These are phyloP conservation scores for Gorsachius magnificus DNA, from an alignment of 2,797 vertebrate species.

Conservation along the genomic window DNA sequence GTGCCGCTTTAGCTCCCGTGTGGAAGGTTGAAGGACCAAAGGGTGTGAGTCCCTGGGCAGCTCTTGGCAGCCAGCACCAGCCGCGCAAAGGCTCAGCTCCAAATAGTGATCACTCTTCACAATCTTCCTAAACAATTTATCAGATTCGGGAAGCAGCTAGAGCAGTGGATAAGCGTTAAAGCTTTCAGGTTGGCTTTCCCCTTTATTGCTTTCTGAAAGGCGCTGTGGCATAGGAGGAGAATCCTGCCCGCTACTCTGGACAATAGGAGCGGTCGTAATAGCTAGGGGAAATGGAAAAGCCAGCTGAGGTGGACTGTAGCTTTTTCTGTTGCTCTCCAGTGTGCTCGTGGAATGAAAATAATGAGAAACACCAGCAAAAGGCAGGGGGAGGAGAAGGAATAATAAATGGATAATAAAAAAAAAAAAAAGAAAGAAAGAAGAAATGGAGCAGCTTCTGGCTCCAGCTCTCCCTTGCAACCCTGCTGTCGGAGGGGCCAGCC, in stretches of 20 bases:
- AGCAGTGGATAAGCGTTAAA: background rate
- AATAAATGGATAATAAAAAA: no score
- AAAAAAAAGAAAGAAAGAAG: background rate
- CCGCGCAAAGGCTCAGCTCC: background rate
- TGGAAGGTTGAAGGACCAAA: background rate
- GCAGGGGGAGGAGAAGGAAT: accelerated
- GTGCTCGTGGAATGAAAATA: background rate
- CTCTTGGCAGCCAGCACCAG: background rate
- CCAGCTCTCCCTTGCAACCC: background rate
- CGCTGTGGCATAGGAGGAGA: background rate
- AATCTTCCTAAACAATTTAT: background rate
- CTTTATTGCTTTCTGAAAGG: background rate
- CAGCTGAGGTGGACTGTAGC: no score
- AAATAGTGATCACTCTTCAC: background rate
- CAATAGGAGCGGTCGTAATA: background rate
- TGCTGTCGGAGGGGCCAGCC: no score
- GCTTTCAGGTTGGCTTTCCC: background rate
- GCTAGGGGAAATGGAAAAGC: background rate
- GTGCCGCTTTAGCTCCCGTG: background rate
- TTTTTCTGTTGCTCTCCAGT: background rate
- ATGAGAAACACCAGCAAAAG: background rate
- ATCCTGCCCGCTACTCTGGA: background rate
- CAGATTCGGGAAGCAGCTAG: background rate
- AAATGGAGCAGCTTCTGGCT: background rate
- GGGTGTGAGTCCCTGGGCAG: background rate